Base-by-base conservation (phyloP, 1,140 invertebrate species). In the Macrotrachela quadricornifera region DNA sequence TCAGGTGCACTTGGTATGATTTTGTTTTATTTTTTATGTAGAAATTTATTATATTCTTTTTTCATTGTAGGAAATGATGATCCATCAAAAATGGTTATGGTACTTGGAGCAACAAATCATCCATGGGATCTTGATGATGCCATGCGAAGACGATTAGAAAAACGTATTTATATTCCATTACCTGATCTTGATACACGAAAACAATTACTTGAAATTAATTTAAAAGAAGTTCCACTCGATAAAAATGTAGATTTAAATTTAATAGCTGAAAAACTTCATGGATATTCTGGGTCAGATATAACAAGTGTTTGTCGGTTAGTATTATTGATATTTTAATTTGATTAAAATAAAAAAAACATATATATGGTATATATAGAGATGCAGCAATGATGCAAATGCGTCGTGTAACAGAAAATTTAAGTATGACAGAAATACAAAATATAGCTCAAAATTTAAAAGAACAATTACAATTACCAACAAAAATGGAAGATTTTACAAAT, bases 61-160 rank as follows among this genome's bases (percentile, higher is more conserved):
- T 14, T 50, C 16, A 14, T 16, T 18, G 64, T 54, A 71, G 59
- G 70, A 79, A 63, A 49, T 56, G 43, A 57, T 51, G 59, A 59
- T 41, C 73, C 75, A 37, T 60, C 69, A n/a, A 79, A 83, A 73
- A 79, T 90, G 15, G 87, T 99, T 0, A 94, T 97, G 84, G 90
- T 99, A 21, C 71, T 99, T 58, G 92, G 91, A 10, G 94, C 94
- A 11, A 99, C 94, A 0, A 99, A 99, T 73, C 96, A 95, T 69
- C 94, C 94, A 3, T 99, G 91, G 92, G 91, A 97, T 65, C 85
- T 99, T 56, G 94, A 99, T 69, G 92, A 97, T 70, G 94, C 92
- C 30, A 71, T 97, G 16, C 74, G 90, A 43, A 75, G 94, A 50
- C 76, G 94, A 57, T 73, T 99, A 14, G 94, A 99, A 67, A 99